Evolutionary conservation across 2,797 vertebrate species (phyloP), one percentile per base, ranked within the genome.

Genomic region (Anabacerthia variegaticeps): DNA sequence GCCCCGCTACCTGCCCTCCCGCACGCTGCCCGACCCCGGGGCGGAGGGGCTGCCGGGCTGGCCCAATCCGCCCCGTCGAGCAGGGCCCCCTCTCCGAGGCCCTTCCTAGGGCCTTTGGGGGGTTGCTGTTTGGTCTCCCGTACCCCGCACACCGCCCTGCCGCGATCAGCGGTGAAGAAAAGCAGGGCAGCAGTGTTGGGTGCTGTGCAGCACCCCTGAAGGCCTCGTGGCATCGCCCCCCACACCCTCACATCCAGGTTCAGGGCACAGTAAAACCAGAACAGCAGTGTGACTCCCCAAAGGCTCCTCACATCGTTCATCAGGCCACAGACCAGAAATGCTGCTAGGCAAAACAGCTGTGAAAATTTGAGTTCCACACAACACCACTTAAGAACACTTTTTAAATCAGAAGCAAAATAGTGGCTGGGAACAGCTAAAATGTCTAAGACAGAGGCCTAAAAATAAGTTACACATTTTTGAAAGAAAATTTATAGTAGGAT

Each of bases 11-110:
- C 34, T 10, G 59, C 49, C 49, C 48, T 81, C 32, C 46, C 34
- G 7, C 28, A 4, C 4, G 30, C 34, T 48, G 19, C 58, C 44
- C 44, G 44, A 12, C 11, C 44, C 48, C 11, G 34, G 19, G 15
- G 27, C 24, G 12, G 51, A 22, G 61, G 46, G 26, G 62, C 59
- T 52, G 66, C 71, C 10, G 4, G 23, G 30, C 7, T 9, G 20
- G 21, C 32, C 34, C 46, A 5, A 9, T 6, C 26, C 4, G 1
- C 58, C 7, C 39, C 23, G 3, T 63, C 10, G 12, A n/a, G 41
- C 37, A 18, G 36, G 5, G 1, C 1, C 4, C 14, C 14, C 3
- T 3, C 34, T 8, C 36, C n/a, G n/a, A 26, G 18, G 23, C 7
- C 54, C 14, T 41, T 48, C 56, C 32, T 3, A 4, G n/a, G 26